phyloP scores from a whole-genome alignment of 2,888 invertebrate genomes.

The Synanthedon tipuliformis region DNA sequence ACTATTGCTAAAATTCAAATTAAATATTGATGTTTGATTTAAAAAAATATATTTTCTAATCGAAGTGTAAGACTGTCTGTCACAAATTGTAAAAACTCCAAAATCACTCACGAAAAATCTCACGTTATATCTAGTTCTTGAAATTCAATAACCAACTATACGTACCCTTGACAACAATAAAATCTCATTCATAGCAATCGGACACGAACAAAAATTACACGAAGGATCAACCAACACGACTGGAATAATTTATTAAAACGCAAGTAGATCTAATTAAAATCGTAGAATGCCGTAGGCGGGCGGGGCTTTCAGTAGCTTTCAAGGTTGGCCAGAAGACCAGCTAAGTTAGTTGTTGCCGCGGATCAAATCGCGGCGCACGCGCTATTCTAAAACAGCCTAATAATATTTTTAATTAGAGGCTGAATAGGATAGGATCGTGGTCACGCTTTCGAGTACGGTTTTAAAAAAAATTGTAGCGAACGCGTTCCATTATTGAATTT shows the following conservation, averaged over 20 bases:
- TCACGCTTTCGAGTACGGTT: conserved; percentile 22
- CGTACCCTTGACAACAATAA: not conserved
- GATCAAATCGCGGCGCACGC: conserved; percentile 47
- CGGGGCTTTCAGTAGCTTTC: conserved; percentile 55
- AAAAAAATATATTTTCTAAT: too few relatives aligned
- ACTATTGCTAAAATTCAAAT: too few relatives aligned
- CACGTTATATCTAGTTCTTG: too few relatives aligned
- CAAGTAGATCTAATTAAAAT: conserved; percentile 13
- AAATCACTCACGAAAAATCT: too few relatives aligned
- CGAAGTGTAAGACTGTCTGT: too few relatives aligned
- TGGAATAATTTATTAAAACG: conserved; percentile 13
- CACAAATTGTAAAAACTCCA: too few relatives aligned
- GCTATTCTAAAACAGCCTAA: conserved; percentile 47
- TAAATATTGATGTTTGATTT: too few relatives aligned
- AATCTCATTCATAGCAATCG: not conserved
- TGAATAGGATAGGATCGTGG: conserved; percentile 19
- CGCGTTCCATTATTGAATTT: conserved; percentile 19
- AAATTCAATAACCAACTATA: not conserved
- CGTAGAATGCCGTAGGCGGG: conserved; percentile 34
- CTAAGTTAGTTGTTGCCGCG: conserved; percentile 42
- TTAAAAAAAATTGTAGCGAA: conserved; percentile 27
- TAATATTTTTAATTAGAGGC: conserved; percentile 44
- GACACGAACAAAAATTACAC: not conserved
- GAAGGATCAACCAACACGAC: conserved; percentile 1
- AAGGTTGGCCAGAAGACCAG: conserved; percentile 36